A percentile compares a stretch with the other conserved stretches of the same genome.
phyloP scores from a whole-genome alignment of 1,140 invertebrate genomes.

The Theocolax elegans region DNA sequence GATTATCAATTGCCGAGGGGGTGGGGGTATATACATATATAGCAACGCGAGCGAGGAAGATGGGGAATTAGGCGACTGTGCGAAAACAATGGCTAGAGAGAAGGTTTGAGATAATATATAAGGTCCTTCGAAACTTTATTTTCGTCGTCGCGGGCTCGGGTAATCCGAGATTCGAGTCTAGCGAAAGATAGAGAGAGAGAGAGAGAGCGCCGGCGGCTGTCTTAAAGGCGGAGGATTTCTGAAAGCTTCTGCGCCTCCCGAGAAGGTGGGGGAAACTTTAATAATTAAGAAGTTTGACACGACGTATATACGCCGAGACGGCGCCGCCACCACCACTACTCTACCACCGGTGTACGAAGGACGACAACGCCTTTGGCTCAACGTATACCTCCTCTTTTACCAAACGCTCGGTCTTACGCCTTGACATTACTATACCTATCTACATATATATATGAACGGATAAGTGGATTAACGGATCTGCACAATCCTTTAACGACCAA shows the following conservation, averaged over 20 bases:
- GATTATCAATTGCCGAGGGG: too few relatives aligned
- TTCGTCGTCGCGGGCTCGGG: not conserved
- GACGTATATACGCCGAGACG: not conserved
- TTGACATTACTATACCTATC: not conserved
- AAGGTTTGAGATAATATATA: not conserved
- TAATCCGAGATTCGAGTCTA: slow-evolving; percentile 25
- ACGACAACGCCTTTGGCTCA: too few relatives aligned
- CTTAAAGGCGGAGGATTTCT: slow-evolving; percentile 17
- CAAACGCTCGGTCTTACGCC: too few relatives aligned
- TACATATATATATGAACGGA: not conserved
- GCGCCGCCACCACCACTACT: not conserved
- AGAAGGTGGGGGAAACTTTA: slow-evolving; percentile 18
- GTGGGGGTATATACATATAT: too few relatives aligned
- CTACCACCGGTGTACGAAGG: too few relatives aligned
- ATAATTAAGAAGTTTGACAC: slow-evolving; percentile 39
- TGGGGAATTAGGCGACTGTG: not conserved
- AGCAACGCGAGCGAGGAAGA: too few relatives aligned
- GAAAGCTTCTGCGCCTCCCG: not conserved
- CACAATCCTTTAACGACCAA: slow-evolving; percentile 25
- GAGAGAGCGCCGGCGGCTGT: too few relatives aligned
- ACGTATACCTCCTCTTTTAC: too few relatives aligned
- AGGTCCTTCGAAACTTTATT: slow-evolving; percentile 34
- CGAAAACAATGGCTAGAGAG: not conserved
- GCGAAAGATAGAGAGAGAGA: too few relatives aligned
- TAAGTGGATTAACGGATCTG: slow-evolving; percentile 23